These are phyloP conservation scores for Drosophila borealis DNA, from an alignment of 2,888 invertebrate species.

Conservation along the genomic window DNA sequence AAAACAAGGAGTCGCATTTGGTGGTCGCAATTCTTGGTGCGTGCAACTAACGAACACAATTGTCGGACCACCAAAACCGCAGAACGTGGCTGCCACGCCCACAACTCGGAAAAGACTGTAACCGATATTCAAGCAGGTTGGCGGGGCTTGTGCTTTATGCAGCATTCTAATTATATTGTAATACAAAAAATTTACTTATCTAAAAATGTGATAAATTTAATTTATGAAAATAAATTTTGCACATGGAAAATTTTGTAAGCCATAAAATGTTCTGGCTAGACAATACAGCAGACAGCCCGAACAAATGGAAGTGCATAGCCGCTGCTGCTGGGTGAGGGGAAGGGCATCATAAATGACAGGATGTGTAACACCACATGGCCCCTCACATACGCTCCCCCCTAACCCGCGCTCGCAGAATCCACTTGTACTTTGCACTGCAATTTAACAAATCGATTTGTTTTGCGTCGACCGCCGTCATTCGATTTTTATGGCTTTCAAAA, in stretches of 20 bases:
- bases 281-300: background rate
- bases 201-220: background rate
- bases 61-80: constrained; percentile 43
- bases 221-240: too few relatives aligned
- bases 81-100: constrained; percentile 21
- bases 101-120: background rate
- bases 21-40: constrained; percentile 20
- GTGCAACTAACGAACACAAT: constrained; percentile 34
- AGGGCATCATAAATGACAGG: constrained; percentile 41
- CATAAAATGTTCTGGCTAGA: background rate
- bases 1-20: constrained; percentile 20
- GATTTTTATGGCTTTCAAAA: constrained; percentile 77
- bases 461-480: constrained; percentile 62
- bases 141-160: too few relatives aligned
- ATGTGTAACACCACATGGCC: constrained; percentile 31
- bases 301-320: constrained; percentile 9
- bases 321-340: background rate
- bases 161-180: too few relatives aligned
- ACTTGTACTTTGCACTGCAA: constrained; percentile 75
- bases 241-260: background rate
- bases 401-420: constrained; percentile 5
- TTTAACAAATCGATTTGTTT: constrained; percentile 81
- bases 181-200: too few relatives aligned
- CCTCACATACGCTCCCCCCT: background rate
- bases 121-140: background rate